Evolutionary conservation across 2,113 vertebrate genomes (phyloP).

Genomic region (Vireo altiloquus): DNA sequence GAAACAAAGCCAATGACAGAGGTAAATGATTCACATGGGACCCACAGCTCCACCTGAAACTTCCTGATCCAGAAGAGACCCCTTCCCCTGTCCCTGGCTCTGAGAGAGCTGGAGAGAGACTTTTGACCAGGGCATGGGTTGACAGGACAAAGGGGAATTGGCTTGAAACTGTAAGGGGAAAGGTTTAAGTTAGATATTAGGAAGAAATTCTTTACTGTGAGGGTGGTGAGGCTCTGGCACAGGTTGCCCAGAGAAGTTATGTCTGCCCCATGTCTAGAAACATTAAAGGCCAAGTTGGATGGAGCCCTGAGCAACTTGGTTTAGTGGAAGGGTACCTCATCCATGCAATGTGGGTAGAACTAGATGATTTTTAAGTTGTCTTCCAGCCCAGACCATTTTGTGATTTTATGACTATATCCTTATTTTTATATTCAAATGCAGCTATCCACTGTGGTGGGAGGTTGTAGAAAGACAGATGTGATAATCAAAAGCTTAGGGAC

Average conservation of each 20-base stretch:
- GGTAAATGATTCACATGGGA: background rate
- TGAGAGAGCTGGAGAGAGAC: background rate
- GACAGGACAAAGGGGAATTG: background rate
- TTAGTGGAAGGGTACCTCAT: background rate
- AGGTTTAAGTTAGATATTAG: background rate
- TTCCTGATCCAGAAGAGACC: background rate
- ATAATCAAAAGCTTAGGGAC: background rate
- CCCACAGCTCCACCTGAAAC: too few species aligned
- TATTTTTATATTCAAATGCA: background rate
- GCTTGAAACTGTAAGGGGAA: background rate
- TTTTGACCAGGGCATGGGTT: background rate
- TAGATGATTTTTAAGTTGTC: background rate
- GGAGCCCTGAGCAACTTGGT: fast-evolving
- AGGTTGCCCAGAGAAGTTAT: too few species aligned
- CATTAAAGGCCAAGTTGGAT: background rate
- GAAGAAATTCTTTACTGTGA: background rate
- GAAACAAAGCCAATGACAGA: background rate
- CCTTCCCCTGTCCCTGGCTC: background rate
- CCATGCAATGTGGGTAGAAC: background rate
- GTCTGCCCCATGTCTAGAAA: background rate
- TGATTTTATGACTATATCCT: background rate
- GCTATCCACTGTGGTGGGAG: fast-evolving
- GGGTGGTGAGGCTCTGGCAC: too few species aligned
- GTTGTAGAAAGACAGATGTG: background rate
- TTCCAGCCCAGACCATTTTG: background rate